Conservation (phyloP, 2,888 invertebrate genomes). For the Aquatica leii region DNA sequence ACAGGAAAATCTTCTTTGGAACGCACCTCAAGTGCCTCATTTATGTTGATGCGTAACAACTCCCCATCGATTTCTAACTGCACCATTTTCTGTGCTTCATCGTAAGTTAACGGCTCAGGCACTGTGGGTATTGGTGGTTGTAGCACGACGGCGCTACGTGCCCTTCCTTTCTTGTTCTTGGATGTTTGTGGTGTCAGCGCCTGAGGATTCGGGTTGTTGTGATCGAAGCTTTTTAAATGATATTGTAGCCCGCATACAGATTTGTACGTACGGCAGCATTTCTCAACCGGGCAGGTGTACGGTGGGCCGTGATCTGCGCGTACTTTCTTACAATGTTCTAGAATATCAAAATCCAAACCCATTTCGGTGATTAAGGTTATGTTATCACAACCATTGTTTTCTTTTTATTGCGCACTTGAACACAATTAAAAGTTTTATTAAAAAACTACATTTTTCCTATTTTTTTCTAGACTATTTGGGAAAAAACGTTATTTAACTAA, state of each 20-base stretch:
- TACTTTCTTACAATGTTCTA: slow-evolving; percentile 85
- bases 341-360: slow-evolving; percentile 87
- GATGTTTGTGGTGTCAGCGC: slow-evolving; percentile 67
- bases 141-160: slow-evolving; percentile 9
- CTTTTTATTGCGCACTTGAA: too few species aligned
- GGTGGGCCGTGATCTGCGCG: slow-evolving; percentile 83
- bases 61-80: slow-evolving; percentile 85
- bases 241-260: slow-evolving; percentile 87
- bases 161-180: slow-evolving; percentile 68
- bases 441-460: too few species aligned
- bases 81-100: slow-evolving; percentile 85
- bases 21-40: slow-evolving; percentile 70
- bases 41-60: slow-evolving; percentile 62
- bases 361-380: slow-evolving; percentile 55
- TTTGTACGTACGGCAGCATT: slow-evolving; percentile 87
- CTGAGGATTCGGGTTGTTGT: slow-evolving; percentile 76
- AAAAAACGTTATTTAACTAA: too few species aligned
- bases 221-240: slow-evolving; percentile 85
- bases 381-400: neutral
- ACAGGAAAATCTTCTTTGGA: slow-evolving; percentile 69
- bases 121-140: slow-evolving; percentile 61
- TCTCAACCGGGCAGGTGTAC: slow-evolving; percentile 84
- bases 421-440: too few species aligned
- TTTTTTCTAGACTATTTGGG: too few species aligned
- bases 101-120: slow-evolving; percentile 80